Base-by-base conservation (phyloP, 2,113 vertebrate genomes). In the Poicephalus meyeri region DNA sequence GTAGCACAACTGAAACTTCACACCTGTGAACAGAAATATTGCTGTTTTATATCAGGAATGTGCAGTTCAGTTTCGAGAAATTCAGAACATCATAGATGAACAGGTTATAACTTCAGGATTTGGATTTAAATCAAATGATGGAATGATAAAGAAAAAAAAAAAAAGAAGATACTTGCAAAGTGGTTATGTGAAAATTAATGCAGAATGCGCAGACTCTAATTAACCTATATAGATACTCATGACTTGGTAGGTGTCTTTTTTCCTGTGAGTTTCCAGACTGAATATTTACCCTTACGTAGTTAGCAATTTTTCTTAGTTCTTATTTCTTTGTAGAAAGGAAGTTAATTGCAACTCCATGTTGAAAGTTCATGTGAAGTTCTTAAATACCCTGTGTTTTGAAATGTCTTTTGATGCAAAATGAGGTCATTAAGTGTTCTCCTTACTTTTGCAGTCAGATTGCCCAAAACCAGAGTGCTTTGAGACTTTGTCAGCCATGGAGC, bases 401-500 rank as follows among this genome's bases (percentile, higher is more conserved):
- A 64, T 42, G 44, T 52, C 47, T 60, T 28, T 52, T 16, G 33
- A 71, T 78, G 33, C 53, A 15, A 7, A 6, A 56, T 29, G 14
- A 50, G 14, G 23, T 18, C 23, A 26, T 60, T 78, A 31, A 71
- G 37, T 37, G 17, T 31, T 61, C 9, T 50, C 33, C 52, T 96
- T 95, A 31, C 70, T 53, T 89, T 97, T 98, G 65, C 97, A 99
- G 99, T 97, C 98, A 11, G 99, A 99, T 82, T 98, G 98, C 92
- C 97, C 98, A 2, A 99, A 98, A 96, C 98, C 98, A 1, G 99
- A 99, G 96, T 99, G 98, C 95, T 99, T 99, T 76, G 99, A 99
- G 97, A 99, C 98, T 7, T 97, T 99, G 83, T 99, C 99, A 1
- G 99, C 99, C 64, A 99, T 99, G 99, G 99, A 99, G 97, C 97